Conservation (phyloP, 53 echinoderm and acorn worm genomes). For the Luidia sarsii region DNA sequence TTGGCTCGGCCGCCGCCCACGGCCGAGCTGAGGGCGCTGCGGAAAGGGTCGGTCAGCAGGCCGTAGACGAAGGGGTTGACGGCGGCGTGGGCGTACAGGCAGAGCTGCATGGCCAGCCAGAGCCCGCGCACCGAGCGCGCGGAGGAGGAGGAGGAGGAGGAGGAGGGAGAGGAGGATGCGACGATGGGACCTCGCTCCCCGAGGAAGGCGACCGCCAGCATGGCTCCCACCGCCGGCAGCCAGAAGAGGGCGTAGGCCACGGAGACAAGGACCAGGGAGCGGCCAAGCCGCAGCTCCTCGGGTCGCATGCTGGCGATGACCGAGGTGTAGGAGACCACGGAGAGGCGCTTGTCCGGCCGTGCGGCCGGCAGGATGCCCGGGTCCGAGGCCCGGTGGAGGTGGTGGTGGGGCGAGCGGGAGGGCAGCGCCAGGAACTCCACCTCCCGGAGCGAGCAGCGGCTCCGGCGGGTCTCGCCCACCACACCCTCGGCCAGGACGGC, state of each 20-base stretch:
- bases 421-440: slow-evolving; percentile 73
- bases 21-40: slow-evolving; percentile 47
- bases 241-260: slow-evolving; percentile 66
- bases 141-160: slow-evolving; percentile 12
- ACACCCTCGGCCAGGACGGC: slow-evolving; percentile 59
- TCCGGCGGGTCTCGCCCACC: slow-evolving; percentile 36
- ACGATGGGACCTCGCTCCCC: slow-evolving; percentile 42
- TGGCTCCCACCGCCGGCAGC: slow-evolving; percentile 62
- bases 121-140: slow-evolving; percentile 10
- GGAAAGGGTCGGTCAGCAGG: slow-evolving; percentile 62
- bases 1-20: slow-evolving; percentile 26
- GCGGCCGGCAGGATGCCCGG: slow-evolving; percentile 33
- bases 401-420: slow-evolving; percentile 31
- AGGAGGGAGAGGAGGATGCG: slow-evolving; percentile 27
- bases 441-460: slow-evolving; percentile 49
- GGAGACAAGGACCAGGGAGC: slow-evolving; percentile 64
- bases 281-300: slow-evolving; percentile 64
- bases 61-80: slow-evolving; percentile 79
- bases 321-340: slow-evolving; percentile 70
- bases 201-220: slow-evolving; percentile 44
- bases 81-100: slow-evolving; percentile 66
- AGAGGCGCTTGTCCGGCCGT: slow-evolving; percentile 60
- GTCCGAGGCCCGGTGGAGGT: slow-evolving; percentile 52
- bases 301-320: slow-evolving; percentile 73
- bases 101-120: slow-evolving; percentile 62